Evolutionary conservation across 92 coral and sea anemone genomes (phyloP).

Genomic region (Blastomussa wellsi): DNA sequence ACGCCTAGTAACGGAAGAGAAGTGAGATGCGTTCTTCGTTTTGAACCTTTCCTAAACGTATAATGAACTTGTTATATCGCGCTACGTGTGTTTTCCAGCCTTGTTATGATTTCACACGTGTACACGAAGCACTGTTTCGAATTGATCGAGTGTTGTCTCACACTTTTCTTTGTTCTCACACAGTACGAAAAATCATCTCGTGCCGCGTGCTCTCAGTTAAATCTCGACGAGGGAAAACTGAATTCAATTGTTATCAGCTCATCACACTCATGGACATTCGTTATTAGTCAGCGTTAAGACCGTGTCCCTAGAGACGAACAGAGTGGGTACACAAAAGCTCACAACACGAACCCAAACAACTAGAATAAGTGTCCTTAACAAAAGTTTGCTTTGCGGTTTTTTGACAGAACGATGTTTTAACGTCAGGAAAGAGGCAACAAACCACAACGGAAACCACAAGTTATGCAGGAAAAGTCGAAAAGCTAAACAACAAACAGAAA

Average conservation of each 20-base stretch:
- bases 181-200: constrained; percentile 13
- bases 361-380: background rate
- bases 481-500: constrained; percentile 8
- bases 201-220: constrained; percentile 22
- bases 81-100: background rate
- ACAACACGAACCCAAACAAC: background rate
- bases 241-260: constrained; percentile 5
- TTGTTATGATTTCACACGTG: constrained; percentile 3
- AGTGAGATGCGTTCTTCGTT: background rate
- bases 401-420: background rate
- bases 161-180: constrained; percentile 6
- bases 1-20: constrained; percentile 8
- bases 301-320: constrained; percentile 15
- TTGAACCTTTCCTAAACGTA: background rate
- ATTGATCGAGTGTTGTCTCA: constrained; percentile 6
- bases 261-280: constrained; percentile 18
- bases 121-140: background rate
- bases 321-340: constrained; percentile 1
- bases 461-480: background rate
- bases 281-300: background rate
- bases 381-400: background rate
- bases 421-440: background rate
- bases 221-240: background rate
- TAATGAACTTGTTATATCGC: background rate
- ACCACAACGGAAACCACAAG: background rate